phyloP scores from a whole-genome alignment of 2,113 vertebrate genomes.

The Gymnarchus niloticus region DNA sequence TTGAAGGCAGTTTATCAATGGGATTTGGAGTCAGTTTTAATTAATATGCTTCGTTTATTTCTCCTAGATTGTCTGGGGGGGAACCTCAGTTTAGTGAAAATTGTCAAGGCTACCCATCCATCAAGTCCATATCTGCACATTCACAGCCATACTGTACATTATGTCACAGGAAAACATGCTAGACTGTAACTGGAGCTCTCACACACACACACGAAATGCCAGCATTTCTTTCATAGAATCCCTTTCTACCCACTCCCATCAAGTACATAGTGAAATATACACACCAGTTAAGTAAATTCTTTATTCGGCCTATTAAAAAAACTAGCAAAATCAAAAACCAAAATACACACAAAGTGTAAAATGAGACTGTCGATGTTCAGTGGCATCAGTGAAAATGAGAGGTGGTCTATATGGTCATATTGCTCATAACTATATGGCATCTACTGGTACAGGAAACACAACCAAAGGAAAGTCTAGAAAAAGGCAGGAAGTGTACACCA shows the following conservation, averaged over 20 bases:
- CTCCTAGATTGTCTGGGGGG: too few relatives aligned
- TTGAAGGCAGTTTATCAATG: too few relatives aligned
- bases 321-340: background rate
- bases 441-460: conserved; percentile 27
- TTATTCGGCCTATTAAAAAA: conserved; percentile 8
- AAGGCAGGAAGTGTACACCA: too few relatives aligned
- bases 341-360: background rate
- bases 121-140: too few relatives aligned
- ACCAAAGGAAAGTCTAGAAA: conserved; percentile 22
- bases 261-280: background rate
- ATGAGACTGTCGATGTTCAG: background rate
- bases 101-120: too few relatives aligned
- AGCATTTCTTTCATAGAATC: background rate
- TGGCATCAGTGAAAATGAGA: background rate
- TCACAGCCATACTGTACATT: too few relatives aligned
- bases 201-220: too few relatives aligned
- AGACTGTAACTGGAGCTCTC: background rate
- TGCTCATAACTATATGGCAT: conserved; percentile 25
- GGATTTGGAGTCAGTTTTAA: too few relatives aligned
- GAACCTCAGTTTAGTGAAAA: too few relatives aligned
- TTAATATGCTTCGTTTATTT: too few relatives aligned
- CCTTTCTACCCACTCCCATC: background rate
- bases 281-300: conserved; percentile 4
- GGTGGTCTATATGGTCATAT: background rate
- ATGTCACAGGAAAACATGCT: background rate